phyloP scores from a whole-genome alignment of 1,140 invertebrate species.

The Drosophila bifasciata region DNA sequence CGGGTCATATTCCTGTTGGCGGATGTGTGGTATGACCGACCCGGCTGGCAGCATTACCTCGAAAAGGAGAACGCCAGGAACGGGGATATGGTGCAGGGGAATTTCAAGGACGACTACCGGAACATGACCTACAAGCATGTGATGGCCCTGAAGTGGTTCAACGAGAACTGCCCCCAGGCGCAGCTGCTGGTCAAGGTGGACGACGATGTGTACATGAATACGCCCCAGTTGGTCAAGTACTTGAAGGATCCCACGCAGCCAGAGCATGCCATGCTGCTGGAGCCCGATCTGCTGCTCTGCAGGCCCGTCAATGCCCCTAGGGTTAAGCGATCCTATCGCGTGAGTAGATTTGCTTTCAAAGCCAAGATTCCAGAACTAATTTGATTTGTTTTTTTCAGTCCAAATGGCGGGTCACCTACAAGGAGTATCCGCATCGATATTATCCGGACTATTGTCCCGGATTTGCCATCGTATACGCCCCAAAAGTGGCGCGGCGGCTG shows the following conservation, averaged over 20 bases:
- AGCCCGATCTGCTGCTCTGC: conserved; percentile 86
- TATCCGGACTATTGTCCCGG: conserved; percentile 91
- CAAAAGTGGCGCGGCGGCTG: conserved; percentile 88
- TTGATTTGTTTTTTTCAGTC: conserved; percentile 77
- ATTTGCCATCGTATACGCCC: conserved; percentile 90
- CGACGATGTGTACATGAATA: conserved; percentile 92
- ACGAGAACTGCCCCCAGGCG: conserved; percentile 88
- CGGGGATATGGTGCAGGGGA: conserved; percentile 91
- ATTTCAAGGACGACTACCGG: conserved; percentile 91
- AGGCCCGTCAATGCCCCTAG: conserved; percentile 83
- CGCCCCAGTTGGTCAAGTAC: conserved; percentile 87
- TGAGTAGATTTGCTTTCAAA: conserved; percentile 51
- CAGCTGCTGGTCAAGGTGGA: conserved; percentile 91
- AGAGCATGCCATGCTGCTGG: conserved; percentile 44
- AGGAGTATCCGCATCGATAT: conserved; percentile 87
- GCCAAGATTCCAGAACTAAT: too few relatives aligned
- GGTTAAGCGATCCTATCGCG: conserved; percentile 87
- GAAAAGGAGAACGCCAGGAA: conserved; percentile 86
- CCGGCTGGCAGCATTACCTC: conserved; percentile 84
- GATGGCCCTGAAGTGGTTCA: conserved; percentile 92
- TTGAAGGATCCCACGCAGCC: conserved; percentile 74
- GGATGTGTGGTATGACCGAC: conserved; percentile 70
- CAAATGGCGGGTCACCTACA: conserved; percentile 91
- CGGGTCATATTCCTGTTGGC: conserved; percentile 90
- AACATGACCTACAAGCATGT: conserved; percentile 95